Base-by-base conservation (phyloP, 2,888 invertebrate species). In the Junonia oenone region DNA sequence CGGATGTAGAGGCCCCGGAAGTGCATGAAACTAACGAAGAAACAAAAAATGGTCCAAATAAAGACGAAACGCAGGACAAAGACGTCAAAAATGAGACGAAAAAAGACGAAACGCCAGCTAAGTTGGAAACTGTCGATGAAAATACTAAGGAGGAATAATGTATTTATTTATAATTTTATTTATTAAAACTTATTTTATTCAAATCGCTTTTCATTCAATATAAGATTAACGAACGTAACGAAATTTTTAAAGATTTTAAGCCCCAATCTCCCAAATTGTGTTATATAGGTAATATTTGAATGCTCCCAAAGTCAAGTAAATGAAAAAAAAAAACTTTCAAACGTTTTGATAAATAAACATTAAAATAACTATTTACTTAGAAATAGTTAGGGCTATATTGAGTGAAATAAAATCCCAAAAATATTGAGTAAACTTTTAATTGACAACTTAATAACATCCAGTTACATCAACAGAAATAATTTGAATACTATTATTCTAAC, bases 111-210 rank as follows among this genome's bases (percentile, higher is more conserved):
- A 49, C 47, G 6, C 47, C 35, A n/a, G 45, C 51, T 0, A 71
- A 66, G 53, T 52, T 75, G 13, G 72, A 69, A 58, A 70, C 69
- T 17, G 69, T 73, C 0, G 62, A 66, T 9, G 74, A 75, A 57
- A 61, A 66, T 6, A 51, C 61, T 11, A 67, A 68, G 38, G 65
- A 67, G 55, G 53, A 58, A 38, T 56, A n/a, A 58, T 11, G 15
- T 58, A 15, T 37, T 58, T 50, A 38, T 45, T 14, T 55, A 35
- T 54, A 46, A 48, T 50, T 40, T 29, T 33, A 37, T 45, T 27
- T 50, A 38, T 38, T 40, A n/a, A 47, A 35, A 26, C 13, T 26
- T 26, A 13, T 26, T 22, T 22, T 43, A 43, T 8, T 26, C 8
- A 8, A 5, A 5, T 11, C 11, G 26, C 14, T 26, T 37, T 38